Evolutionary conservation across 2,888 invertebrate species (phyloP).

Genomic region (Scrobipalpa costella): DNA sequence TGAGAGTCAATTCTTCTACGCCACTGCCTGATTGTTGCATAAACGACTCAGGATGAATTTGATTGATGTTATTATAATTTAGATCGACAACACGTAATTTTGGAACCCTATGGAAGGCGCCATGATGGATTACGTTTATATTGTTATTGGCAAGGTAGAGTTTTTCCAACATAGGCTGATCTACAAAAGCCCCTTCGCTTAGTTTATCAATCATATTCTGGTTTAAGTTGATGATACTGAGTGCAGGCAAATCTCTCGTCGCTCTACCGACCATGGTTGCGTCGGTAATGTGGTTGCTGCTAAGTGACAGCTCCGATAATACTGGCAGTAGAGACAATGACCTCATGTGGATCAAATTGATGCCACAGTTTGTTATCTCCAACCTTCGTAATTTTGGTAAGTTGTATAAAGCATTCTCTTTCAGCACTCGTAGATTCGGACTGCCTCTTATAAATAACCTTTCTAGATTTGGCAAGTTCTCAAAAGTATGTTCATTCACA

Average conservation of each 20-base stretch:
- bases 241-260: slow-evolving; percentile 86
- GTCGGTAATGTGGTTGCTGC: slow-evolving; percentile 87
- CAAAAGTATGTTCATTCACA: slow-evolving; percentile 85
- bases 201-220: slow-evolving; percentile 86
- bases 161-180: slow-evolving; percentile 85
- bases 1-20: slow-evolving; percentile 88
- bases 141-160: slow-evolving; percentile 86
- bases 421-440: slow-evolving; percentile 83
- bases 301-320: slow-evolving; percentile 85
- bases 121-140: slow-evolving; percentile 88
- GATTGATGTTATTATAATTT: slow-evolving; percentile 87
- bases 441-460: slow-evolving; percentile 88
- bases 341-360: slow-evolving; percentile 89
- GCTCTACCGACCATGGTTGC: slow-evolving; percentile 91
- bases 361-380: slow-evolving; percentile 88
- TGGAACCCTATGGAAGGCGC: slow-evolving; percentile 90
- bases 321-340: slow-evolving; percentile 87
- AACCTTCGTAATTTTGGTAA: slow-evolving; percentile 85
- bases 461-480: slow-evolving; percentile 86
- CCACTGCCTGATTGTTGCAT: slow-evolving; percentile 87
- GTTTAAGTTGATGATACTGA: slow-evolving; percentile 86
- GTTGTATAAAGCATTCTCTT: slow-evolving; percentile 87
- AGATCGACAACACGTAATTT: slow-evolving; percentile 86
- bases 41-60: slow-evolving; percentile 91
- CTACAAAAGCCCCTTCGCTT: slow-evolving; percentile 89